Evolutionary conservation across 2,113 vertebrate species (phyloP).

Genomic region (Glaucomys volans): DNA sequence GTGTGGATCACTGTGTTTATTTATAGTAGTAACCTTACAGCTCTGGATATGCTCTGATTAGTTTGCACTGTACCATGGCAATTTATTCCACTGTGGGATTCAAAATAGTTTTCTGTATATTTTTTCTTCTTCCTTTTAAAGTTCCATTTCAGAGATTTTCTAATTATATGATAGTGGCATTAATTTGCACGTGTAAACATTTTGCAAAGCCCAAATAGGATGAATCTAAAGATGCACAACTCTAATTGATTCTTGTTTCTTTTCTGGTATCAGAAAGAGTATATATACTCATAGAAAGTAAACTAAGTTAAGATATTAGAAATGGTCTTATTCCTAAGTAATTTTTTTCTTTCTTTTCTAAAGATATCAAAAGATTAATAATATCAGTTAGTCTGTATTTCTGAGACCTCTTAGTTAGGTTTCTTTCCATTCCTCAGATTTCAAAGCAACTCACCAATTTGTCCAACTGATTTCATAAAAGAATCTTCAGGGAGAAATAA

Average conservation of each 20-base stretch:
- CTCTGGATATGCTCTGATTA: constrained; percentile 63
- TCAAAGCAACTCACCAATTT: neutral
- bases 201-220: neutral
- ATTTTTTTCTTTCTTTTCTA: neutral
- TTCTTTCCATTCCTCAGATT: neutral
- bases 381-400: neutral
- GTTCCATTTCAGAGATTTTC: constrained; percentile 32
- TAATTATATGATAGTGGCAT: constrained; percentile 41
- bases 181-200: constrained; percentile 56
- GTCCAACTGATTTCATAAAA: neutral
- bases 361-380: neutral
- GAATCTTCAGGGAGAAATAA: neutral
- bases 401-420: neutral
- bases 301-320: neutral
- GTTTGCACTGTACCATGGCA: constrained; percentile 35
- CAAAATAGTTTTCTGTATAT: constrained; percentile 6
- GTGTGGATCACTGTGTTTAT: constrained; percentile 38
- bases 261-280: neutral
- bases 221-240: neutral
- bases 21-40: constrained; percentile 53
- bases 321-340: neutral
- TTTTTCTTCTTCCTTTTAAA: constrained; percentile 2
- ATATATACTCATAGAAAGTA: neutral
- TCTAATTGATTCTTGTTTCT: constrained; percentile 22
- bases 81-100: constrained; percentile 57